Base-by-base conservation (phyloP, 1,140 invertebrate species). In the Dreissena polymorpha region DNA sequence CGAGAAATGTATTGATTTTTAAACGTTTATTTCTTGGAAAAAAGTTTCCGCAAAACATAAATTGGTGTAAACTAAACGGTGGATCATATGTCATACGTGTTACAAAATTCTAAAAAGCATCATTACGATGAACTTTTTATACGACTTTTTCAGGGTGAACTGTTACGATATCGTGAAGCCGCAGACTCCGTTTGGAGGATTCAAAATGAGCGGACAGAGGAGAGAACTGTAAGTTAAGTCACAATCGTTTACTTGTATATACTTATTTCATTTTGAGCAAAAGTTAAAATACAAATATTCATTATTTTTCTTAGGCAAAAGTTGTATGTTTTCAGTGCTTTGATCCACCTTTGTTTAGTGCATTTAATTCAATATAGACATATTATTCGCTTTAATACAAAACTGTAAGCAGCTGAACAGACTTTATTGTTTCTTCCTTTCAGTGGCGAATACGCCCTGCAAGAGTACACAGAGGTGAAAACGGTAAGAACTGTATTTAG, bases 401-500 rank as follows among this genome's bases (percentile, higher is more conserved):
- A 21, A 69, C 27, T 25, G 1, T 5, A 69, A 21, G 29, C n/a
- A n/a, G 16, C 21, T 69, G 7, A 69, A 7, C 16, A 1, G 16
- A 18, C 16, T 69, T 6, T 69, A 25, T 18, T 16, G 2, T 29
- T 69, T 84, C 88, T 84, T 86, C 78, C 85, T 94, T 94, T 80
- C 87, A 95, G 95, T 86, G 96, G 97, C 64, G 95, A 96, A 89
- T 98, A 98, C 92, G 97, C 96, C 23, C 93, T 99, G 50, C 92
- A 95, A 67, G 96, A 96, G 86, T 99, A 98, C 91, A 97, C 96
- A 1, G 97, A 99, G 94, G 95, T 98, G 0, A 99, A 99, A 93
- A 96, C 95, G 83, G 97, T 98, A 71, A 95, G 95, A 14, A 94
- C 96, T 85, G 87, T 85, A 25, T 60, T 85, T 63, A 67, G 25